Conservation (phyloP, 2,797 vertebrate genomes). For the Hypotaenidia philippensis region DNA sequence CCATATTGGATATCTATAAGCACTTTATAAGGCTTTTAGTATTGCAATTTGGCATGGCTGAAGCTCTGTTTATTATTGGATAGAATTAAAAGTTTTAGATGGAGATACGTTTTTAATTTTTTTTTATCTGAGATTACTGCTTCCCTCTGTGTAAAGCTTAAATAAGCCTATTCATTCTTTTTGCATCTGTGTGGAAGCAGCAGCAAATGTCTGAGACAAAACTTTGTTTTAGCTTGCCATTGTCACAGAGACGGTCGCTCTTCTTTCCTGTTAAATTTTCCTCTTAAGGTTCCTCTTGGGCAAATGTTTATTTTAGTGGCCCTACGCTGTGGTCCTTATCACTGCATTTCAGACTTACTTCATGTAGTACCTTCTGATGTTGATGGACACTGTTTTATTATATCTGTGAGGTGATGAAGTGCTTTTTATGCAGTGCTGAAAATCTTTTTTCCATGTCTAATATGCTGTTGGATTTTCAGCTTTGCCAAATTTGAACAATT, state of each 20-base stretch:
- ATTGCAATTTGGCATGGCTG: neutral
- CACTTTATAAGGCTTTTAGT: neutral
- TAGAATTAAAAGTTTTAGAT: neutral
- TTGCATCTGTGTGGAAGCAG: neutral
- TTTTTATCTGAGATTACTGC: neutral
- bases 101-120: neutral
- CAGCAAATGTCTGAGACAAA: neutral
- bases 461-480: neutral
- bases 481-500: neutral
- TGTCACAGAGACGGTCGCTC: neutral
- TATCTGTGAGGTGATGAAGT: neutral
- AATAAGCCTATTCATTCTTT: neutral
- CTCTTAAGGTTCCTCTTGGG: neutral
- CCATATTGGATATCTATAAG: neutral
- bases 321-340: neutral
- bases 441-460: neutral
- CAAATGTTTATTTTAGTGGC: neutral
- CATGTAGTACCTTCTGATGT: neutral
- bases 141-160: neutral
- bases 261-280: neutral
- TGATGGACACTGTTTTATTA: neutral
- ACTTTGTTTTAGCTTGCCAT: conserved; percentile 1
- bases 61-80: neutral
- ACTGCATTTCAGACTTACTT: neutral
- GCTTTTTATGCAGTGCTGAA: neutral